Evolutionary conservation across 2,888 invertebrate genomes (phyloP), one percentile per base, ranked within the genome.

Genomic region (Parthenolecanium corni): DNA sequence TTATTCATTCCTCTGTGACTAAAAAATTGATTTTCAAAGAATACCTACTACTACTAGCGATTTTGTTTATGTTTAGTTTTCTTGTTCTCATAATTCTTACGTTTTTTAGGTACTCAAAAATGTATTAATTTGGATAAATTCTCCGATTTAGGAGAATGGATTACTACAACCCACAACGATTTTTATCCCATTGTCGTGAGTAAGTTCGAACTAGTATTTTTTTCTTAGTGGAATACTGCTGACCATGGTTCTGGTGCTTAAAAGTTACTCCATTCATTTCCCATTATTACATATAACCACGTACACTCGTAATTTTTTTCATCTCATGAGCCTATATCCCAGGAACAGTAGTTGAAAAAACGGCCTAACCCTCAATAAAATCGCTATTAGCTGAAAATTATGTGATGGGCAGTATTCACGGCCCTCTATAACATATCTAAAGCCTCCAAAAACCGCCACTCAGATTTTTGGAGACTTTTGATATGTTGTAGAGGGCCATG

Each of bases 131-230:
- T 63, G 53, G 63, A 63, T 36, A 52, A 53, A 40, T 46, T 63
- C 46, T 44, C 63, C 23, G 63, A 63, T 18, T 42, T 63, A 14
- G 63, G 52, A 53, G 63, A 63, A 53, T 63, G 63, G 63, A 63
- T 63, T 16, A 42, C 16, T 16, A 42, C 16, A 25, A 46, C 31
- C 18, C 42, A 53, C 36, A 52, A 36, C 25, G 52, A 63, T 36
- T 54, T 31, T 46, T 63, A 53, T 16, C 52, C 52, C 31, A 52
- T 63, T 21, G 53, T 53, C 5, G 46, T 63, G 53, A 63, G 63
- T 63, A 63, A 63, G 63, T 63, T 5, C 24, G 23, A 12, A 4
- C 49, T 18, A 16, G 11, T 49, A 6, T 49, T 49, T 49, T 44
- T 9, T 3, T n/a, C 46, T 44, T 18, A 44, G n/a, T 44, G 46